Percentiles rank a stretch among this genome's conserved stretches.
These are phyloP conservation scores for Siniperca obscura DNA, from an alignment of 2,797 vertebrate species.

Conservation along the genomic window DNA sequence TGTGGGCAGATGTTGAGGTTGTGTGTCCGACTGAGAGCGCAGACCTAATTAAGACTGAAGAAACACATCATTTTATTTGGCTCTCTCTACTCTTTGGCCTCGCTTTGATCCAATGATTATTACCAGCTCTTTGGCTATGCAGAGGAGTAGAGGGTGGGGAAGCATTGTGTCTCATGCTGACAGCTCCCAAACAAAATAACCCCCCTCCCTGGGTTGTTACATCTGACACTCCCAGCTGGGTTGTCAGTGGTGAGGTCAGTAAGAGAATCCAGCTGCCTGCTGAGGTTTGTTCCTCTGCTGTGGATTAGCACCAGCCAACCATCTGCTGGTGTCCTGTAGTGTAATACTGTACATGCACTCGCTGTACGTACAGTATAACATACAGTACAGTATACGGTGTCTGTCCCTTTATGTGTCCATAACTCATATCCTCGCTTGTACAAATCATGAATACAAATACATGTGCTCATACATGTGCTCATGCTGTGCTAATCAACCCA, in stretches of 20 bases:
- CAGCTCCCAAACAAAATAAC: slow-evolving; percentile 81
- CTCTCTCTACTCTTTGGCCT: slow-evolving; percentile 59
- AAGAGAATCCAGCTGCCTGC: slow-evolving; percentile 78
- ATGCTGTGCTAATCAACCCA: slow-evolving; percentile 56
- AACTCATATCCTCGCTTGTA: not conserved
- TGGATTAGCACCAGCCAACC: slow-evolving; percentile 71
- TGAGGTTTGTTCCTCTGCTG: slow-evolving; percentile 70
- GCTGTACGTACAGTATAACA: slow-evolving; percentile 11
- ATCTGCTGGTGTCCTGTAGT: slow-evolving; percentile 69
- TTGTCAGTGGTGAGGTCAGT: slow-evolving; percentile 80
- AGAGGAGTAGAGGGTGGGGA: slow-evolving; percentile 63
- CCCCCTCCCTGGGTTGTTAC: slow-evolving; percentile 68
- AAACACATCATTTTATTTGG: slow-evolving; percentile 81
- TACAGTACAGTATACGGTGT: no score
- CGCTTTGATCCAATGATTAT: slow-evolving; percentile 83
- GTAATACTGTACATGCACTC: slow-evolving; percentile 45
- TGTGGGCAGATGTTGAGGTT: slow-evolving; percentile 75
- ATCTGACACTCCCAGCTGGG: slow-evolving; percentile 82
- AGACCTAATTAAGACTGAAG: slow-evolving; percentile 78
- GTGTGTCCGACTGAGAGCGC: slow-evolving; percentile 55
- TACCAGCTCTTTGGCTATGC: slow-evolving; percentile 77
- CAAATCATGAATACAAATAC: slow-evolving; percentile 49
- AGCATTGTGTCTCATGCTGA: slow-evolving; percentile 80
- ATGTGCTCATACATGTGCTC: slow-evolving; percentile 48
- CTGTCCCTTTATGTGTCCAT: no score